Percentiles rank a stretch among this genome's conserved stretches.
Evolutionary conservation across 2,113 vertebrate species (phyloP).

Genomic region (Parotia lawesii): DNA sequence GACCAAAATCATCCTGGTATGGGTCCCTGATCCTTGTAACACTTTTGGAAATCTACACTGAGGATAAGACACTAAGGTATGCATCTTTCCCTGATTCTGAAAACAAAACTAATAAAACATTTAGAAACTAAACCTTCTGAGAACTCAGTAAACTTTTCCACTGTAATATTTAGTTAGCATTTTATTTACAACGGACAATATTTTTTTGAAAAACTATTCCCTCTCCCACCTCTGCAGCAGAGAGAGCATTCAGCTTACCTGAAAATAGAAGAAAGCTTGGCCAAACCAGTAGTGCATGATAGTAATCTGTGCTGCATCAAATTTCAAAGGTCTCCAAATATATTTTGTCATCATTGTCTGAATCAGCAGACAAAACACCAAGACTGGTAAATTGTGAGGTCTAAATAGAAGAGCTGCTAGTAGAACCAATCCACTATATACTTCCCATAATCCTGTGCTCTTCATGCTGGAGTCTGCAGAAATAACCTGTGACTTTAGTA

Average conservation of each 20-base stretch:
- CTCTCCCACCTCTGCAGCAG: neutral
- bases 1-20: neutral
- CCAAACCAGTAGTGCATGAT: conserved; percentile 98
- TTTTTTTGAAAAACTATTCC: neutral
- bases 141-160: neutral
- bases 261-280: conserved; percentile 96
- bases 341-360: conserved; percentile 85
- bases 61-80: neutral
- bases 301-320: conserved; percentile 83
- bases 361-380: conserved; percentile 84
- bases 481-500: conserved; percentile 85
- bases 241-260: conserved; percentile 76
- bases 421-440: conserved; percentile 86
- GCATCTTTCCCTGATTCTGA: neutral
- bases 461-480: conserved; percentile 68
- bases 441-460: conserved; percentile 87
- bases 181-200: neutral
- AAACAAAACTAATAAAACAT: neutral
- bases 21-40: neutral
- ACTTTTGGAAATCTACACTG: neutral
- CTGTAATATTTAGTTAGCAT: neutral
- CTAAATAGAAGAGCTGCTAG: conserved; percentile 85
- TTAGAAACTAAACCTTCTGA: neutral
- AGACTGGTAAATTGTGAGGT: conserved; percentile 90
- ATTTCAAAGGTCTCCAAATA: conserved; percentile 87